Conservation (phyloP, 2,888 invertebrate genomes). For the Eupithecia dodoneata region DNA sequence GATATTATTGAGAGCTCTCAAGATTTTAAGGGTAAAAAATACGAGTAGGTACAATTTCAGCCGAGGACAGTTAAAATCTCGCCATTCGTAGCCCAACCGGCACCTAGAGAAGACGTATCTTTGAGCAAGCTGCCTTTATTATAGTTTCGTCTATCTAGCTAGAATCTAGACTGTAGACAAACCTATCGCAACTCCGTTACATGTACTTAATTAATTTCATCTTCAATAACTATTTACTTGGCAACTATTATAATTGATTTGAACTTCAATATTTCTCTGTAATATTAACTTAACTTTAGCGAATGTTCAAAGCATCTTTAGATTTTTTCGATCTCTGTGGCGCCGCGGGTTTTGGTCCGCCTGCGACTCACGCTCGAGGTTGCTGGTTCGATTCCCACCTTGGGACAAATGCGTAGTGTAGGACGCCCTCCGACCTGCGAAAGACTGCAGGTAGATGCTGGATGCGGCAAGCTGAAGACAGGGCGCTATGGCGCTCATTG, state of each 20-base stretch:
- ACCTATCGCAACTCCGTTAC: neutral
- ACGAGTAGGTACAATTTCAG: neutral
- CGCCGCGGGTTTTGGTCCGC: too few species aligned
- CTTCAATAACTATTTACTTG: neutral
- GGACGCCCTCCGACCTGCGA: too few species aligned
- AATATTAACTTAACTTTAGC: neutral
- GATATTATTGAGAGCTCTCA: too few species aligned
- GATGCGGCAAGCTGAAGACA: too few species aligned
- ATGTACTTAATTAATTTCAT: neutral
- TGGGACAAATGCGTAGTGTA: too few species aligned
- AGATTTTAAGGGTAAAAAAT: neutral
- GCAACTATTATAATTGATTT: neutral
- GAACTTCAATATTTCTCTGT: neutral
- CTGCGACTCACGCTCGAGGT: too few species aligned
- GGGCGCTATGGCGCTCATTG: too few species aligned
- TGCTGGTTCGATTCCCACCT: too few species aligned
- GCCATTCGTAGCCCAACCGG: neutral
- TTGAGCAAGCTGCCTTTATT: slow-evolving; percentile 3
- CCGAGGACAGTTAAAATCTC: neutral
- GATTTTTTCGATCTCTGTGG: too few species aligned
- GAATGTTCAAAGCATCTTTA: neutral
- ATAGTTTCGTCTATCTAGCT: neutral
- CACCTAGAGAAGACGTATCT: neutral
- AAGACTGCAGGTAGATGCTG: too few species aligned
- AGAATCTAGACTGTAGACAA: neutral